phyloP scores from a whole-genome alignment of 2,113 vertebrate genomes.

The Girardinichthys multiradiatus region DNA sequence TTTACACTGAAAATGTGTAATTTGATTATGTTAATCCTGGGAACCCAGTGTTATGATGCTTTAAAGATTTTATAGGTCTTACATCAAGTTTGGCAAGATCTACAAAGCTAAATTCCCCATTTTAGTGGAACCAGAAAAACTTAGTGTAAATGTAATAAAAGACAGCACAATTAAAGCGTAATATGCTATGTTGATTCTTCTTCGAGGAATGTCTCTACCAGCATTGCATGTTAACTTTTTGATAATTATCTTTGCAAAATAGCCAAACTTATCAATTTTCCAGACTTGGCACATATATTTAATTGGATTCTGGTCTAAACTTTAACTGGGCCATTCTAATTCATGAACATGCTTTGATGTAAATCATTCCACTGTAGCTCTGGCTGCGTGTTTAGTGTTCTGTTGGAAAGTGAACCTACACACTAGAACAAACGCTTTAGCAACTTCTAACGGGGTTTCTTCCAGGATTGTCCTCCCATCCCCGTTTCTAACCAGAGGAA shows the following conservation, averaged over 20 bases:
- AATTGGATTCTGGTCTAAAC: not conserved
- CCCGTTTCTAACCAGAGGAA: not conserved
- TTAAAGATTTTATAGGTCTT: not conserved
- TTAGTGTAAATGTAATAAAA: not conserved
- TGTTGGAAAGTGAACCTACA: too few species aligned
- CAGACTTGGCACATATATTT: not conserved
- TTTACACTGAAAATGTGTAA: slow-evolving; percentile 17
- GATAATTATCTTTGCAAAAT: not conserved
- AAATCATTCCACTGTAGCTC: too few species aligned
- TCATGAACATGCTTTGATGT: too few species aligned
- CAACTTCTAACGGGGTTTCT: not conserved
- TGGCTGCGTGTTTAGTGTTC: too few species aligned
- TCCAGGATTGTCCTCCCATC: not conserved
- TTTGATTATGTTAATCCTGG: slow-evolving; percentile 25
- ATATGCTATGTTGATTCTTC: not conserved
- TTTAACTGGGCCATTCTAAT: not conserved
- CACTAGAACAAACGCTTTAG: too few species aligned
- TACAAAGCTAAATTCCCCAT: not conserved
- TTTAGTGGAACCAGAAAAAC: slow-evolving; percentile 6
- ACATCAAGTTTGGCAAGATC: not conserved
- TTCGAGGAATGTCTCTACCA: not conserved
- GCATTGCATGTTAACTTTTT: too few species aligned
- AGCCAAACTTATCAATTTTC: not conserved
- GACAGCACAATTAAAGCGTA: too few species aligned
- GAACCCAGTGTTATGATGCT: not conserved